Percentiles rank a stretch among this genome's conserved stretches.
phyloP scores from a whole-genome alignment of 2,113 vertebrate genomes.

The Seriola aureovittata region DNA sequence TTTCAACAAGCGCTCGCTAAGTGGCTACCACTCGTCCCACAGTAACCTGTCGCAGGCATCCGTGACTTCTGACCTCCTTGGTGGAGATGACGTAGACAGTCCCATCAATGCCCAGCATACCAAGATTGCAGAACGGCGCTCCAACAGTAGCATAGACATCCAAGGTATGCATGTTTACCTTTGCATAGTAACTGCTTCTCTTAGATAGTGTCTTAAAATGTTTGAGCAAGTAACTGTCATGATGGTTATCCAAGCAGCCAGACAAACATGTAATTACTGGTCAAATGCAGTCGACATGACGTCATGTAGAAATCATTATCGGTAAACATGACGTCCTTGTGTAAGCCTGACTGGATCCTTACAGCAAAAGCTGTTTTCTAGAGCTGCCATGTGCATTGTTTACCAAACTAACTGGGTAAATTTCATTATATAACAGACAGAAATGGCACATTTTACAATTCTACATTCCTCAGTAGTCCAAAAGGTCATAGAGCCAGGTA shows the following conservation, averaged over 20 bases:
- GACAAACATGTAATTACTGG: background rate
- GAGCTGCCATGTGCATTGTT: no score
- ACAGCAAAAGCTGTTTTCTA: no score
- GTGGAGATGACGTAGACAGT: slow-evolving; percentile 87
- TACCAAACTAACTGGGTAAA: no score
- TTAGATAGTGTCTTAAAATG: background rate
- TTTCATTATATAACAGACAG: no score
- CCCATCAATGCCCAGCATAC: slow-evolving; percentile 80
- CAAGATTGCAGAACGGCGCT: slow-evolving; percentile 90
- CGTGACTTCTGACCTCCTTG: slow-evolving; percentile 85
- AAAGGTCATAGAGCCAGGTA: background rate
- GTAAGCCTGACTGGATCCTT: no score
- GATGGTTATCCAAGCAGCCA: background rate
- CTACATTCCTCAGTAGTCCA: background rate
- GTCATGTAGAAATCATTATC: no score
- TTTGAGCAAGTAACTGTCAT: background rate
- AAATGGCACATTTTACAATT: background rate
- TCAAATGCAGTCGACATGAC: background rate
- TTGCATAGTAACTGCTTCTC: background rate
- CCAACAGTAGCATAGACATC: slow-evolving; percentile 89
- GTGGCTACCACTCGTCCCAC: slow-evolving; percentile 85
- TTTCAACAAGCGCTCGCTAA: slow-evolving; percentile 84
- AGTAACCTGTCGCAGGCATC: slow-evolving; percentile 89
- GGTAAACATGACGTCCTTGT: no score
- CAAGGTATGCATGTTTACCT: slow-evolving; percentile 84